Conservation (phyloP, 92 coral and sea anemone species). For the Palythoa grandis region DNA sequence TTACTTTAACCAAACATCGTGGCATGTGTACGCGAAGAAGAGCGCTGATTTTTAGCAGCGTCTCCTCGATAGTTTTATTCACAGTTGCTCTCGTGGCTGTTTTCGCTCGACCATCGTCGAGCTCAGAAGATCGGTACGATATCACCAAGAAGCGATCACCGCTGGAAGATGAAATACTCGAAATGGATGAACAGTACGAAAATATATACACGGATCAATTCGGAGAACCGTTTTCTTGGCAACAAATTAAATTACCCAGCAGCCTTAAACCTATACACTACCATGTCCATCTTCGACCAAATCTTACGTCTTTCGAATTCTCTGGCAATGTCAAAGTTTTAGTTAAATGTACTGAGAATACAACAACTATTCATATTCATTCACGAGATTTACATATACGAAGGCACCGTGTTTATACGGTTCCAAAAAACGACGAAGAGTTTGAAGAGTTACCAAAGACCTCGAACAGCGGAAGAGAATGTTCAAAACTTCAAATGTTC, state of each 20-base stretch:
- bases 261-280: conserved; percentile 72
- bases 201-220: conserved; percentile 32
- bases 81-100: conserved; percentile 25
- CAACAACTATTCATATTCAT: conserved; percentile 72
- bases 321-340: conserved; percentile 69
- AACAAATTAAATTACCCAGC: conserved; percentile 71
- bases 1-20: conserved; percentile 5
- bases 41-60: conserved; percentile 61
- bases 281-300: conserved; percentile 72
- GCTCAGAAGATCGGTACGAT: conserved; percentile 61
- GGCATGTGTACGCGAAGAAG: conserved; percentile 73
- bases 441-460: conserved; percentile 3
- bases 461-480: conserved; percentile 30
- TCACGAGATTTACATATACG: conserved; percentile 52
- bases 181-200: conserved; percentile 8
- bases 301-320: conserved; percentile 73
- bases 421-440: conserved; percentile 16
- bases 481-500: conserved; percentile 66
- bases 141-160: conserved; percentile 51
- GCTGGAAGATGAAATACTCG: conserved; percentile 48
- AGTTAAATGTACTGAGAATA: conserved; percentile 59
- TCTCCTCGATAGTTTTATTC: conserved; percentile 61
- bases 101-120: conserved; percentile 79
- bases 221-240: conserved; percentile 44
- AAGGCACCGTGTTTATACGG: conserved; percentile 24